Evolutionary conservation across 2,888 invertebrate species (phyloP), one percentile per base, ranked within the genome.

Genomic region (Cosmopolites sordidus): DNA sequence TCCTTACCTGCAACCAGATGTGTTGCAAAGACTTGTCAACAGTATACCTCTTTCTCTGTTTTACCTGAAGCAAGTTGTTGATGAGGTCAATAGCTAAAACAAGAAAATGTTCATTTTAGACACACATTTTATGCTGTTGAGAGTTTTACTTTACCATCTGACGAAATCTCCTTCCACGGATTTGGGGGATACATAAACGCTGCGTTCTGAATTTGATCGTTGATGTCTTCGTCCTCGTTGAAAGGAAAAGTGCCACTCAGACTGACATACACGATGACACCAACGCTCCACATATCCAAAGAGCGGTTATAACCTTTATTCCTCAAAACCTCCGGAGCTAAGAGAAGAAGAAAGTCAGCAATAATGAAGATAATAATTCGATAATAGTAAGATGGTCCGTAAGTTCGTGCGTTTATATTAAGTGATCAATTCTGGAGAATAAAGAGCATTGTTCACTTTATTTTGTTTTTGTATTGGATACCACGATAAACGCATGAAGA

Each of bases 241-340:
- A 99, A 99, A 27, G 98, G 98, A 77, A 99, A 99, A 0, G 98
- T 99, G 58, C 98, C 99, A 65, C 96, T 96, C 41, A 99, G 79
- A 59, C 96, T 96, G 45, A 99, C 99, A 76, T 99, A 99, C 60
- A 99, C 89, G 65, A 99, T 98, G 1, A 99, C 99, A 22, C 99
- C 99, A 44, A 98, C 97, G 68, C 95, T 96, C 99, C 98, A 99
- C 98, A 99, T 99, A 76, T 99, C 99, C 68, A 99, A 77, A 0
- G 97, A 97, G 1, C 98, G 84, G 76, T 99, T 99, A 78, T 99
- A 99, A 27, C 98, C 97, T 75, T 98, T 98, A 77, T 98, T 97
- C 61, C 97, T 85, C 33, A 99, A 79, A 8, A 99, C 98, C 76
- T 99, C 97, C 0, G 99, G 99, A 14, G 99, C 98, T 88, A 66